phyloP scores from a whole-genome alignment of 2,888 invertebrate species.

The Scaptomyza parva region DNA sequence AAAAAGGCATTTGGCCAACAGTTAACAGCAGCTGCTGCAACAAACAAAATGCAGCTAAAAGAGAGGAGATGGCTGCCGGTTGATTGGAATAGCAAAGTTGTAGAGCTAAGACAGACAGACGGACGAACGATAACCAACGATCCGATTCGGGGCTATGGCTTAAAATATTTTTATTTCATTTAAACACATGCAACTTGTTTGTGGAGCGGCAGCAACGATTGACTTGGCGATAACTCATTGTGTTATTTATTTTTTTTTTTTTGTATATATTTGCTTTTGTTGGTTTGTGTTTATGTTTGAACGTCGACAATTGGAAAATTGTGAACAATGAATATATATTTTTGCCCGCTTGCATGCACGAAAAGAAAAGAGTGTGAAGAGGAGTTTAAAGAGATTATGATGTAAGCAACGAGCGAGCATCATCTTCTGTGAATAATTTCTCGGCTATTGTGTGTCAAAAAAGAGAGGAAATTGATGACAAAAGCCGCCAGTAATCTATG shows the following conservation, averaged over 20 bases:
- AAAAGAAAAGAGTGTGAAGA: conserved; percentile 31
- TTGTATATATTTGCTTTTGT: conserved; percentile 13
- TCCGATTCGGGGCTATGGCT: conserved; percentile 27
- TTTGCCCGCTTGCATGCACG: conserved; percentile 35
- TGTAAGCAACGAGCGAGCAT: conserved; percentile 53
- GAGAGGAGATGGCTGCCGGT: conserved; percentile 65
- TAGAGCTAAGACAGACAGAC: conserved; percentile 19
- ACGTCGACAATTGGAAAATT: conserved; percentile 74
- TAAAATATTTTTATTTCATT: conserved; percentile 25
- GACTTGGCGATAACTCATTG: conserved; percentile 54
- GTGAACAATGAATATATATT: conserved; percentile 73
- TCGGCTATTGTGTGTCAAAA: conserved; percentile 14
- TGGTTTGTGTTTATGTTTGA: conserved; percentile 47
- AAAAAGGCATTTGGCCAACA: conserved; percentile 50
- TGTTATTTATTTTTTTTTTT: conserved; percentile 9
- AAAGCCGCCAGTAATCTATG: conserved; percentile 18
- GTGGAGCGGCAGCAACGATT: conserved; percentile 53
- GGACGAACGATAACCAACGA: conserved; percentile 55
- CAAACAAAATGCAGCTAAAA: conserved; percentile 30
- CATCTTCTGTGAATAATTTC: conserved; percentile 37
- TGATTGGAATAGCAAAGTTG: conserved; percentile 47
- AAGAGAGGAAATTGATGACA: conserved; percentile 10
- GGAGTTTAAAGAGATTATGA: conserved; percentile 60
- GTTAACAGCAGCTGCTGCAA: conserved; percentile 12
- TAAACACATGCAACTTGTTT: conserved; percentile 68